These are phyloP conservation scores for Potorous gilbertii DNA, from an alignment of 2,797 vertebrate species.

Conservation along the genomic window DNA sequence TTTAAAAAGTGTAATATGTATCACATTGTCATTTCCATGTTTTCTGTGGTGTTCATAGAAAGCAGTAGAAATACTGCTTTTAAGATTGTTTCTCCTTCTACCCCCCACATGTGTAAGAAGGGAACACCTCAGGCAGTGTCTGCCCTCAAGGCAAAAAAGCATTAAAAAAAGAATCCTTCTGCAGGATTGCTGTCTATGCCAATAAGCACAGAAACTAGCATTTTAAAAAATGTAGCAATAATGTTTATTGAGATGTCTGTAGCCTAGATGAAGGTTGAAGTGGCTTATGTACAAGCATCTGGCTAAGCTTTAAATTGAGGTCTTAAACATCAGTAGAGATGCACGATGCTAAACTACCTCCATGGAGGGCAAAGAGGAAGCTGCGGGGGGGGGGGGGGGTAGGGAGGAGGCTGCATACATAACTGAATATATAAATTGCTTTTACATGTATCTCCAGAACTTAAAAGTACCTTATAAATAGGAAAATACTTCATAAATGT, in stretches of 20 bases:
- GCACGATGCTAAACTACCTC: constrained; percentile 29
- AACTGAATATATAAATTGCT: constrained; percentile 36
- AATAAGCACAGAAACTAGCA: constrained; percentile 5
- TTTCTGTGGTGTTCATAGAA: constrained; percentile 28
- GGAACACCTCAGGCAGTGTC: neutral
- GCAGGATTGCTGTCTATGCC: constrained; percentile 16
- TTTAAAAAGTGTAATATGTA: constrained; percentile 2
- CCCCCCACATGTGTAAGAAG: neutral
- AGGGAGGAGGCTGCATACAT: neutral
- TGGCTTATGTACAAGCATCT: neutral
- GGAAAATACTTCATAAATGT: neutral
- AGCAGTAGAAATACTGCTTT: neutral
- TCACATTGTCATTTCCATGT: constrained; percentile 51
- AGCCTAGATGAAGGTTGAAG: neutral
- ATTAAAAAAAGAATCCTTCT: constrained; percentile 19
- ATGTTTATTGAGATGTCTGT: constrained; percentile 3
- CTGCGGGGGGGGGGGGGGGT: neutral
- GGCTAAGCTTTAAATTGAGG: constrained; percentile 19
- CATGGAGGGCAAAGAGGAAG: neutral
- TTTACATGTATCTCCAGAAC: neutral
- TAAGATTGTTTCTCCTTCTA: neutral
- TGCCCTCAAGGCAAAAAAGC: constrained; percentile 15
- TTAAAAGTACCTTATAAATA: neutral
- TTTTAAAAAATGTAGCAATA: constrained; percentile 39
- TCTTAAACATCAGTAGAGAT: neutral